Evolutionary conservation across 2,113 vertebrate species (phyloP).

Genomic region (Ibidorhyncha struthersii): DNA sequence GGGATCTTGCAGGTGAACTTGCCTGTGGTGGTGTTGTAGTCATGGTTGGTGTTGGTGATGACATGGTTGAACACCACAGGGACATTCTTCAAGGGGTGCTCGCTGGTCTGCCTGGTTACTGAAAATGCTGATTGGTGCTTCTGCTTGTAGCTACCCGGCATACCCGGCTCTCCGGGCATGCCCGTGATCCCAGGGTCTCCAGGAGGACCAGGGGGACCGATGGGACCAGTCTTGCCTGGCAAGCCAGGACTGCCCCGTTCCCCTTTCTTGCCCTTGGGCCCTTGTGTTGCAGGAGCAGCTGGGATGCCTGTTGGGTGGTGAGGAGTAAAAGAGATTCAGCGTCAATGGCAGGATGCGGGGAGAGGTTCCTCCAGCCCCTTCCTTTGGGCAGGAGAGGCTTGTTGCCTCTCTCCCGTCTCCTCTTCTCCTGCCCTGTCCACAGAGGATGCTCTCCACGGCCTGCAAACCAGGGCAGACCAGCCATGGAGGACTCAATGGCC

Average conservation of each 20-base stretch:
- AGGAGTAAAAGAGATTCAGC: background rate
- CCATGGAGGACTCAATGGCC: accelerated
- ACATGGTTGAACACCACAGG: slow-evolving; percentile 69
- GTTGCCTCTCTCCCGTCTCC: background rate
- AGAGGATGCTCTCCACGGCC: background rate
- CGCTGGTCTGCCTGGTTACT: slow-evolving; percentile 53
- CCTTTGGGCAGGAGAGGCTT: background rate
- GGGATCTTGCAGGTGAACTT: slow-evolving; percentile 80
- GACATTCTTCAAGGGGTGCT: background rate
- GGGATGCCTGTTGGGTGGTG: slow-evolving; percentile 60
- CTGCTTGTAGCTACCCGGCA: slow-evolving; percentile 59
- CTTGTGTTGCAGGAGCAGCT: background rate
- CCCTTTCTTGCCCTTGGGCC: slow-evolving; percentile 77
- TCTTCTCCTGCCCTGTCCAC: background rate
- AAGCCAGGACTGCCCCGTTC: slow-evolving; percentile 44
- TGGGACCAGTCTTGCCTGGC: slow-evolving; percentile 72
- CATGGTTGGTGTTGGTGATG: slow-evolving; percentile 74
- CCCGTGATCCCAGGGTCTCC: slow-evolving; percentile 50
- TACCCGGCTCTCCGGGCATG: background rate
- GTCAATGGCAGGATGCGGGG: background rate
- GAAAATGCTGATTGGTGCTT: slow-evolving; percentile 79
- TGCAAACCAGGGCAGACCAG: background rate
- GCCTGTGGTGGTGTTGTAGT: slow-evolving; percentile 72
- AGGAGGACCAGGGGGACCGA: background rate
- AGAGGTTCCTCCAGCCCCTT: background rate